Conservation (phyloP, 2,113 vertebrate species). For the Dicerorhinus sumatrensis region DNA sequence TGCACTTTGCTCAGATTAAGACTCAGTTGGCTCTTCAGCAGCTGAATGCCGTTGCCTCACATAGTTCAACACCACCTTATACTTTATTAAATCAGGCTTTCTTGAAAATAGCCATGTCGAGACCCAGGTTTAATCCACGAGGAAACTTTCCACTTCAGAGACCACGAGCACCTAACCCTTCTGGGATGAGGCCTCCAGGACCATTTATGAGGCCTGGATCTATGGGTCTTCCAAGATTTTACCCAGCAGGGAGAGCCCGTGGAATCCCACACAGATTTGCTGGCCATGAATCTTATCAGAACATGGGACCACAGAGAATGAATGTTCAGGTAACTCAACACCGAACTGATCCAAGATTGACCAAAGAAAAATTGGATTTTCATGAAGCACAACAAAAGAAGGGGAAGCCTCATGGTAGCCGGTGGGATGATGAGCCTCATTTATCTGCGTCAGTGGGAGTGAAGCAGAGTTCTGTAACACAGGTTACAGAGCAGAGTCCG, state of each 20-base stretch:
- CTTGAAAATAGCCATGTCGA: slow-evolving; percentile 93
- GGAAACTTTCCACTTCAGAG: slow-evolving; percentile 89
- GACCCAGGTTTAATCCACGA: slow-evolving; percentile 92
- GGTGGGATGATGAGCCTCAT: slow-evolving; percentile 82
- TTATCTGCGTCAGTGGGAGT: slow-evolving; percentile 58
- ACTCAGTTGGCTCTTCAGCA: slow-evolving; percentile 92
- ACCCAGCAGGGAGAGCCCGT: slow-evolving; percentile 84
- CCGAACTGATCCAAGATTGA: slow-evolving; percentile 84
- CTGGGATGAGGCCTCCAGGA: slow-evolving; percentile 86
- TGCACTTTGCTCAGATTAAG: slow-evolving; percentile 94
- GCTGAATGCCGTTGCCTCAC: slow-evolving; percentile 87
- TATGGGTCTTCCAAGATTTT: slow-evolving; percentile 84
- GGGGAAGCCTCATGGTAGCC: slow-evolving; percentile 73
- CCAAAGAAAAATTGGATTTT: slow-evolving; percentile 85
- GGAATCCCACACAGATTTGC: slow-evolving; percentile 83
- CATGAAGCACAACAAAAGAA: slow-evolving; percentile 85
- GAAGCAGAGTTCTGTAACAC: slow-evolving; percentile 68
- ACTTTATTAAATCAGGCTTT: slow-evolving; percentile 88
- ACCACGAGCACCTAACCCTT: slow-evolving; percentile 85
- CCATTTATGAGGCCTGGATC: slow-evolving; percentile 85
- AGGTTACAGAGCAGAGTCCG: slow-evolving; percentile 77
- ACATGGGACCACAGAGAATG: slow-evolving; percentile 87
- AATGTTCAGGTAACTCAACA: slow-evolving; percentile 87
- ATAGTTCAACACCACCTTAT: slow-evolving; percentile 86
- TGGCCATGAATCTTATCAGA: slow-evolving; percentile 81